phyloP scores from a whole-genome alignment of 2,797 vertebrate genomes.

The Spinus pinus region DNA sequence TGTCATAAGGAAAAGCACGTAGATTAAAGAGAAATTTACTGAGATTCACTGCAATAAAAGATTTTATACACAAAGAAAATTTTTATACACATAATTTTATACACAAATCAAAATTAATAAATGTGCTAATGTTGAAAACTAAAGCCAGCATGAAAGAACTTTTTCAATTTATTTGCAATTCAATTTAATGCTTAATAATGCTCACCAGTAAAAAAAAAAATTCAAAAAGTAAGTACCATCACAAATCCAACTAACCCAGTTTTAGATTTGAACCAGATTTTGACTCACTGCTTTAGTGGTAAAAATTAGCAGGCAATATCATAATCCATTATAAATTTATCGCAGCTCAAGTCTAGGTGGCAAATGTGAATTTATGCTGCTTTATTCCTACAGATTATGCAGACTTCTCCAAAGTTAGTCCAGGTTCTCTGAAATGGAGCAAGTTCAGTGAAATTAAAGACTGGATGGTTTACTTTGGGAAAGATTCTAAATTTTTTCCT shows the following conservation, averaged over 20 bases:
- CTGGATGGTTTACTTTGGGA: background rate
- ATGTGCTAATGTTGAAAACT: background rate
- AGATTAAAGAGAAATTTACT: background rate
- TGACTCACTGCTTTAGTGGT: background rate
- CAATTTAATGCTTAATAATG: background rate
- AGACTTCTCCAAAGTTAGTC: background rate
- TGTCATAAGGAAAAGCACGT: background rate
- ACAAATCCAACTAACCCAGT: background rate
- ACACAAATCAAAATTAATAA: background rate
- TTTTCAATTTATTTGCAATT: background rate
- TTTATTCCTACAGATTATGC: background rate
- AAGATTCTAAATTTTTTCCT: background rate
- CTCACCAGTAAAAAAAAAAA: background rate
- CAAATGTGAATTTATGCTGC: background rate
- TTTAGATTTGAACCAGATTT: background rate
- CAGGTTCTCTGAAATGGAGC: background rate
- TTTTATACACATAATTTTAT: too few relatives aligned
- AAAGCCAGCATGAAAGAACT: rapidly evolving
- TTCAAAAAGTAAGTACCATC: background rate
- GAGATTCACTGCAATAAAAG: background rate
- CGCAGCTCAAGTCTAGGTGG: too few relatives aligned
- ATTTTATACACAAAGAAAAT: background rate
- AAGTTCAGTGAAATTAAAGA: background rate
- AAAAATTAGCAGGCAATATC: background rate
- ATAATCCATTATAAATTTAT: background rate